Conservation (phyloP, 2,113 vertebrate genomes). For the Bubo blakistoni region DNA sequence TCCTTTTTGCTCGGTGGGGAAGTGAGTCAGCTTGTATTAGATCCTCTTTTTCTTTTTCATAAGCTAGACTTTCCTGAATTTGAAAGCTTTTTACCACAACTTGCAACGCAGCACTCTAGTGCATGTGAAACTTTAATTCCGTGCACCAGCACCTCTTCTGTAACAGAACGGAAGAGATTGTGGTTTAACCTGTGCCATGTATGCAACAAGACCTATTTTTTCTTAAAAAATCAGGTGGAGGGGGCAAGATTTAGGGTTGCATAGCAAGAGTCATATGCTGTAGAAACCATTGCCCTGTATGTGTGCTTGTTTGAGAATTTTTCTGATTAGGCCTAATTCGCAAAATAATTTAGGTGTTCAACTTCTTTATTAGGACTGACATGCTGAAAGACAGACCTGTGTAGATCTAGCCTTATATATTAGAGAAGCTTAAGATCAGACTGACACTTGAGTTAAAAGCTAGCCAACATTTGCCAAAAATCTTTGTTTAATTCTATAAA, state of each 20-base stretch:
- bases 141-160: background rate
- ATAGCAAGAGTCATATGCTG: background rate
- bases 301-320: background rate
- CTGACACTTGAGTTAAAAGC: background rate
- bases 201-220: background rate
- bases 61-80: constrained; percentile 57
- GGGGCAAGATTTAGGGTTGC: background rate
- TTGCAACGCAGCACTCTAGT: constrained; percentile 26
- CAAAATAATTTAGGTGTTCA: background rate
- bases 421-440: background rate
- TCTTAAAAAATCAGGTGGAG: background rate
- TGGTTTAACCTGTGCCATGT: background rate
- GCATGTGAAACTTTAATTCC: background rate
- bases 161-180: background rate
- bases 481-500: background rate
- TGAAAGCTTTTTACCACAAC: constrained; percentile 44
- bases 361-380: background rate
- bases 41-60: constrained; percentile 63
- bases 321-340: background rate
- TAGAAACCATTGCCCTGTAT: background rate
- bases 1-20: background rate
- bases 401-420: background rate
- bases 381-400: background rate
- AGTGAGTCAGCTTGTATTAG: constrained; percentile 61
- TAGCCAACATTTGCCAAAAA: background rate